Conservation (phyloP, 2,797 vertebrate species). For the Sebastes oblongus region DNA sequence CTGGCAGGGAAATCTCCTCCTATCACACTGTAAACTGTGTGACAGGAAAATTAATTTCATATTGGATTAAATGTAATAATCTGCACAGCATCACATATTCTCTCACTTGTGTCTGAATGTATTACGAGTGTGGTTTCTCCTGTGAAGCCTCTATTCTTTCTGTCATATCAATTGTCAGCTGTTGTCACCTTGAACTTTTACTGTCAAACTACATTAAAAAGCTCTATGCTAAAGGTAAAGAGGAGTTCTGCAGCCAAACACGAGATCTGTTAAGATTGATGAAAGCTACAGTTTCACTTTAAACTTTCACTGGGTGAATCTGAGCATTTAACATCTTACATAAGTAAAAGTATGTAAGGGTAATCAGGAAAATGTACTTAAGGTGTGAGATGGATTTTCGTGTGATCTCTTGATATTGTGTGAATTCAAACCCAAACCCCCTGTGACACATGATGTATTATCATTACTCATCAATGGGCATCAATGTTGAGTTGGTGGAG, state of each 20-base stretch:
- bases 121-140: neutral
- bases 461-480: neutral
- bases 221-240: neutral
- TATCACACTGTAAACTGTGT: neutral
- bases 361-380: no score
- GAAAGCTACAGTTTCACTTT: neutral
- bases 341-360: no score
- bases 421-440: no score
- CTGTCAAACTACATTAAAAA: neutral
- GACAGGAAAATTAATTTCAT: accelerated
- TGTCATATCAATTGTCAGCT: neutral
- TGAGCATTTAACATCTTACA: neutral
- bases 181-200: neutral
- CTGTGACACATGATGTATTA: no score
- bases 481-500: neutral
- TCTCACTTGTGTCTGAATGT: neutral
- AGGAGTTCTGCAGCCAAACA: neutral
- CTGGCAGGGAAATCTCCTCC: neutral
- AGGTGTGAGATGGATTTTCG: no score
- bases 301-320: neutral
- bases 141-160: neutral
- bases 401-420: no score
- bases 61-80: neutral
- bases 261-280: neutral
- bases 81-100: neutral